Conservation (phyloP, 2,888 invertebrate species). For the Epirrita christyi region DNA sequence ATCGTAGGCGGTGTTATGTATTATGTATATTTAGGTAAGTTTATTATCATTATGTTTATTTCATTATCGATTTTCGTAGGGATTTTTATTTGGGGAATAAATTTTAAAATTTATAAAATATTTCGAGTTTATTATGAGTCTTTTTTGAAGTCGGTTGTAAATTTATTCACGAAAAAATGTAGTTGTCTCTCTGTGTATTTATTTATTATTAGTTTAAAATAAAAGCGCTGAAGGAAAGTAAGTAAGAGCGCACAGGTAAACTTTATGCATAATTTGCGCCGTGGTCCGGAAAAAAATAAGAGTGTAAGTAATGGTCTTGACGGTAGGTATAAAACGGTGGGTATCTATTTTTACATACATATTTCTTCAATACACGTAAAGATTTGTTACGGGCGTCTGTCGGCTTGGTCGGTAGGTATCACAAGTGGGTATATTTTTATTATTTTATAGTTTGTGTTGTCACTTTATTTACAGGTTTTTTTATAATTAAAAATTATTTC, state of each 20-base stretch:
- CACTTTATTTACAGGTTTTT: conserved; percentile 20
- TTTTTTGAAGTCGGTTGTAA: conserved; percentile 28
- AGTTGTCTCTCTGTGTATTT: conserved; percentile 32
- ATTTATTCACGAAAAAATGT: conserved; percentile 19
- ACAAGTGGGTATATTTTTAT: conserved; percentile 35
- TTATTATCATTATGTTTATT: not conserved
- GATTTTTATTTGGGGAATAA: not conserved
- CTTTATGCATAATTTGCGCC: conserved; percentile 34
- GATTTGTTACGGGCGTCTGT: conserved; percentile 45
- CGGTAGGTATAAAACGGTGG: conserved; percentile 70
- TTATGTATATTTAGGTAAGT: not conserved
- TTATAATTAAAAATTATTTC: conserved; percentile 8
- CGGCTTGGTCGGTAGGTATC: conserved; percentile 72
- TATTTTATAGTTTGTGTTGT: conserved; percentile 25
- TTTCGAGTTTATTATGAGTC: not conserved
- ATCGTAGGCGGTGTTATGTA: not conserved
- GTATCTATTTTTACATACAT: conserved; percentile 47
- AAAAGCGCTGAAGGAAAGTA: conserved; percentile 36
- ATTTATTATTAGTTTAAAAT: conserved; percentile 24
- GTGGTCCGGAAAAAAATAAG: conserved; percentile 35
- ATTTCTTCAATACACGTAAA: conserved; percentile 30
- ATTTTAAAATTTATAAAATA: not conserved
- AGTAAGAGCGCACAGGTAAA: conserved; percentile 42
- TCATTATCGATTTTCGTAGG: not conserved
- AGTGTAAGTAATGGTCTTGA: conserved; percentile 41